Evolutionary conservation across 1,140 invertebrate species (phyloP), one percentile per base, ranked within the genome.

Genomic region (Telenomus remus): DNA sequence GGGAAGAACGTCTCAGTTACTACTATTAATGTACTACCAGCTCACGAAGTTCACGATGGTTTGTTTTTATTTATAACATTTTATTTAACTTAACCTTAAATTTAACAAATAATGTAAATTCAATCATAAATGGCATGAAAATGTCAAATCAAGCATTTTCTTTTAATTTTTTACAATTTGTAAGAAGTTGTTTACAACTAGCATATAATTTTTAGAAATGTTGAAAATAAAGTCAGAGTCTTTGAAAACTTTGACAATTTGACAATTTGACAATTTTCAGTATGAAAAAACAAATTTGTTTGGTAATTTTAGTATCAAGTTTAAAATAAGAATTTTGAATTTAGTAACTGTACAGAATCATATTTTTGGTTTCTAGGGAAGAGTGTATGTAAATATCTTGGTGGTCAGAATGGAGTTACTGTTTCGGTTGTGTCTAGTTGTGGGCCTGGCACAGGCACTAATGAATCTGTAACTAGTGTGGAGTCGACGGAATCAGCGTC

Each of bases 1-100:
- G 87, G 84, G 9, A 88, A 87, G 49, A 88, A 88, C 63, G 87
- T 88, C 9, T 88, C 87, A 19, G 86, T 88, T 42, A 88, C 87
- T 3, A 86, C 87, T 4, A 88, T 88, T 56, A 88, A 87, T 47
- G 87, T 86, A 12, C 82, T 84, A 46, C 84, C 84, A 15, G 56
- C 78, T 44, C 85, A 86, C 53, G 85, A 87, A 10, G 84, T 88
- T 79, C 87, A 87, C 55, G 86, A 88, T 71, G 85, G 87, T 88
- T 74, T 64, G 13, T 43, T 1, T 13, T 35, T 44, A 19, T 33
- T 7, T 35, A 35, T 35, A 35, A 6, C 34, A 35, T 35, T 35
- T 35, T 35, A 35, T 6, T 35, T 35, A 5, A 35, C 5, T 55
- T 42, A 19, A n/a, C n/a, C n/a, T n/a, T n/a, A n/a, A n/a, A n/a